Conservation (phyloP, 2,797 vertebrate genomes). For the Centroberyx gerrardi region DNA sequence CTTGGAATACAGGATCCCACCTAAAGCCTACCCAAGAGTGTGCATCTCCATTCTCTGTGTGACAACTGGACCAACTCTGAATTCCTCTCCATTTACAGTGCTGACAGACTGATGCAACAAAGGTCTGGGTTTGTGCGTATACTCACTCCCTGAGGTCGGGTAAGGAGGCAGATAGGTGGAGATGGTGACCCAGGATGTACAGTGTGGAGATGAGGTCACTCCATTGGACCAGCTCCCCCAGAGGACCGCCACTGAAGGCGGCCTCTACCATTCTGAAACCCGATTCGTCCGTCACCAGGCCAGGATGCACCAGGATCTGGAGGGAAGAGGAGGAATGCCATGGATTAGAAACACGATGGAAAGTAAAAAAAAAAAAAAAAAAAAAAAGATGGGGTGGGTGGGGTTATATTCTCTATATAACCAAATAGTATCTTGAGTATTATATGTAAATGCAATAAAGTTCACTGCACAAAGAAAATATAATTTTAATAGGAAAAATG, state of each 20-base stretch:
- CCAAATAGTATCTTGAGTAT: neutral
- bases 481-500: neutral
- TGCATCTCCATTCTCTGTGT: no score
- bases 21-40: no score
- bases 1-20: no score
- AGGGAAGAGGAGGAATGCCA: neutral
- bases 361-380: no score
- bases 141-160: slow-evolving; percentile 89
- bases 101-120: no score
- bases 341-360: slow-evolving; percentile 29
- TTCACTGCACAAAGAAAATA: neutral
- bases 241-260: slow-evolving; percentile 89
- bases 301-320: slow-evolving; percentile 88
- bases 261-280: slow-evolving; percentile 87
- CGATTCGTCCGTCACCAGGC: slow-evolving; percentile 88
- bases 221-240: slow-evolving; percentile 93
- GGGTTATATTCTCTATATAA: no score
- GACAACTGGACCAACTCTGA: no score
- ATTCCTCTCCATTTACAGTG: no score
- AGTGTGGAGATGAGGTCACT: slow-evolving; percentile 92
- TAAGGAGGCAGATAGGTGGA: slow-evolving; percentile 89
- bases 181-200: slow-evolving; percentile 90
- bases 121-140: no score
- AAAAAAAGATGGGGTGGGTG: no score
- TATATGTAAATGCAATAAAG: neutral